Percentiles rank a stretch among this genome's conserved stretches.
phyloP scores from a whole-genome alignment of 1,140 invertebrate species.

The Drosophila tristis region DNA sequence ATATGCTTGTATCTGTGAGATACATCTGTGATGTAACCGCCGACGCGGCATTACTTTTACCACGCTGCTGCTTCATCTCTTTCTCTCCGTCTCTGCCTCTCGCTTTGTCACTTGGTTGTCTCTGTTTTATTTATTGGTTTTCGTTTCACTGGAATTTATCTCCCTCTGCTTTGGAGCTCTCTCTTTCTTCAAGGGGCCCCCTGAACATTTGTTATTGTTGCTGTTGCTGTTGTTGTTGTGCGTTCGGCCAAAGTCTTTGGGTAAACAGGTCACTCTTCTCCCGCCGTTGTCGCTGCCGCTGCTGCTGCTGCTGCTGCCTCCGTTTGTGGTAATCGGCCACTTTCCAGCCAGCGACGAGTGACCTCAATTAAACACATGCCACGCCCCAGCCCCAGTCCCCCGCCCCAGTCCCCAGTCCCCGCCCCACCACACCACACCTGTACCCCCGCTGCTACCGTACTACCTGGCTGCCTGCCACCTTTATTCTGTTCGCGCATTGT shows the following conservation, averaged over 20 bases:
- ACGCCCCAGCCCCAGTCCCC: conserved; percentile 31
- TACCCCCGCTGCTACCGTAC: not conserved
- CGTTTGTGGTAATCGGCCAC: conserved; percentile 14
- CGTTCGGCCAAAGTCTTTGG: conserved; percentile 6
- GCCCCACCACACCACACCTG: conserved; percentile 26
- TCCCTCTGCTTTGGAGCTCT: conserved; percentile 15
- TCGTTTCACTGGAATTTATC: conserved; percentile 54
- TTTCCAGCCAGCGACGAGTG: conserved; percentile 34
- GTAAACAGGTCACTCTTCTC: conserved; percentile 42
- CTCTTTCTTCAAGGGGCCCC: conserved; percentile 11
- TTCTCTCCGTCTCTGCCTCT: not conserved
- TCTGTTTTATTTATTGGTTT: conserved; percentile 56
- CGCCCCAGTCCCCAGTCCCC: conserved; percentile 29
- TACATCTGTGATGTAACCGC: conserved; percentile 54
- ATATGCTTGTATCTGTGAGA: conserved; percentile 35
- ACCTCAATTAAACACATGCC: conserved; percentile 55
- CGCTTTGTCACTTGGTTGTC: not conserved
- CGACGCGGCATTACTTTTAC: conserved; percentile 48
- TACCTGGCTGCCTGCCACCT: conserved; percentile 13
- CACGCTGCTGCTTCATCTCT: conserved; percentile 7
- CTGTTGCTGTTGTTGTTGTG: not conserved
- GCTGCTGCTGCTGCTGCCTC: conserved; percentile 8
- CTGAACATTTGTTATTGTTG: not conserved
- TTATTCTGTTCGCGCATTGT: conserved; percentile 33
- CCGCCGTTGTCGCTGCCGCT: not conserved